Conservation (phyloP, 2,113 vertebrate genomes). For the Osmerus mordax region DNA sequence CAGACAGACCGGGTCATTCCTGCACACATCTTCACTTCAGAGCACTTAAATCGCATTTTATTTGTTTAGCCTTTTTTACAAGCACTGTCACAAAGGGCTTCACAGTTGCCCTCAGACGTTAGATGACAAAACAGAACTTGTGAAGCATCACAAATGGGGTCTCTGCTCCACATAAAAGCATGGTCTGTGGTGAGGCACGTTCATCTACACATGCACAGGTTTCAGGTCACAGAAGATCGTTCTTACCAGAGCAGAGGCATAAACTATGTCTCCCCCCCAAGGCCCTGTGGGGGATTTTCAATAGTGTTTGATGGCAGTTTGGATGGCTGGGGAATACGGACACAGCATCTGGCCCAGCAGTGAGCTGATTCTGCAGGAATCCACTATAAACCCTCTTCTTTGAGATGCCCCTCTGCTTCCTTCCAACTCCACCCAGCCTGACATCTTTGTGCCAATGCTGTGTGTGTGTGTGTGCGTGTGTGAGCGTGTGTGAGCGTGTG, state of each 20-base stretch:
- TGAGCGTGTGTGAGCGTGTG: background rate
- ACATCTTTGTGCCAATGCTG: slow-evolving; percentile 1
- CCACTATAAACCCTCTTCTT: background rate
- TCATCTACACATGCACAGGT: background rate
- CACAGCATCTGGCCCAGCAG: background rate
- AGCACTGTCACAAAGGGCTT: too few relatives aligned
- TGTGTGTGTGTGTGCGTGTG: background rate
- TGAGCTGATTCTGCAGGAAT: background rate
- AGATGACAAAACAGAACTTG: background rate
- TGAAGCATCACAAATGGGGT: background rate
- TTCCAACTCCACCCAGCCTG: background rate
- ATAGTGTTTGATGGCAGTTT: background rate
- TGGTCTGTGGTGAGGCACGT: background rate
- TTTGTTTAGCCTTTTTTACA: too few relatives aligned
- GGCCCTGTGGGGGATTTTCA: background rate
- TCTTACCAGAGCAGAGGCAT: background rate
- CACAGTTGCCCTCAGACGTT: background rate
- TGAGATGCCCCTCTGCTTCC: background rate
- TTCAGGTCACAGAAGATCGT: background rate
- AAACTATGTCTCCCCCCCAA: background rate
- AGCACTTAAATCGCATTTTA: too few relatives aligned
- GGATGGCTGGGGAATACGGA: background rate
- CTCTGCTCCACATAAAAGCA: background rate
- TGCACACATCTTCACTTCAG: too few relatives aligned
- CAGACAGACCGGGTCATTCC: too few relatives aligned